Evolutionary conservation across 1,140 invertebrate species (phyloP), one percentile per base, ranked within the genome.

Genomic region (Callitettix versicolor): DNA sequence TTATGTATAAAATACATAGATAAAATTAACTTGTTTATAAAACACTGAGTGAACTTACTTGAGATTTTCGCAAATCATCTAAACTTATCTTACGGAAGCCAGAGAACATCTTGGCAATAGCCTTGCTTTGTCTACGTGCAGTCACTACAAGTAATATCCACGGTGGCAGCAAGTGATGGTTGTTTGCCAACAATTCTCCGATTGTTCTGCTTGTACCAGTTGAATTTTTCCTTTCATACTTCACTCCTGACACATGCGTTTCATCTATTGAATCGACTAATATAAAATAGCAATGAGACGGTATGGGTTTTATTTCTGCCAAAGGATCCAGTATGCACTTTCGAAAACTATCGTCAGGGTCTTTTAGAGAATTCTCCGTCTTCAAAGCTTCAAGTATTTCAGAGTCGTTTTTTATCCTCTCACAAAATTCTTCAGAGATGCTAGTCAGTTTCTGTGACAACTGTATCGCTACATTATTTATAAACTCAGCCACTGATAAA

Each of bases 191-290:
- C 6, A 96, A 73, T 62, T 92, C 88, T 0, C 87, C 88, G 14
- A 95, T 90, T 12, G 85, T 90, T 53, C 79, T 75, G 43, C 73
- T 77, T 64, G 64, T 64, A 56, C 0, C 69, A 70, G 68, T 12
- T 68, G 66, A 3, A 63, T 68, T 38, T 53, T 52, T 59, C 22
- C 43, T 55, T 36, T 55, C 53, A 15, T 46, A 57, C 14, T 55
- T 58, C 7, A 42, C 46, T 15, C 56, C 43, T 15, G 60, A 49
- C 24, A 60, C 47, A 46, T 57, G 51, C 14, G 69, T 82, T 66
- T 95, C 91, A 67, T 96, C 93, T 18, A 96, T 87, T 0, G 90
- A 94, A 65, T 97, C 93, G 1, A 96, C 88, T 9, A 96, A 68
- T 11, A 95, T 73, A 61, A 95, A 82, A 54, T 94, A 76, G 17